Conservation (phyloP, 2,888 invertebrate genomes). For the Acrobeloides nanus region DNA sequence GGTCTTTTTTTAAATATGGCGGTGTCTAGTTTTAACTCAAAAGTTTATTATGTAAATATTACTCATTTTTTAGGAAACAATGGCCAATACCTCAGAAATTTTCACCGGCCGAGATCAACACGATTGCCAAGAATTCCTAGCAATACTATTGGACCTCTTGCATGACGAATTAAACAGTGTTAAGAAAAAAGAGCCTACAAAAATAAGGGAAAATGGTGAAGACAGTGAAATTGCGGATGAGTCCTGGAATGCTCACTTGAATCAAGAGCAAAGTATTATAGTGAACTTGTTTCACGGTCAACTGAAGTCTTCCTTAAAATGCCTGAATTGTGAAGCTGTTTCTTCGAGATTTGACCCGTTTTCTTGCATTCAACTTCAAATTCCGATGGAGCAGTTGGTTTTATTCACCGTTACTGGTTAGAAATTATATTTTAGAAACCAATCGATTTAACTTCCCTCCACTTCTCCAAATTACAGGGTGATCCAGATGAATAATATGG, state of each 20-base stretch:
- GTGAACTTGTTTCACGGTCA: conserved; percentile 57
- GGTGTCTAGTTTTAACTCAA: too few relatives aligned
- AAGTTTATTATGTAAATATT: too few relatives aligned
- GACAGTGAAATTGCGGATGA: conserved; percentile 12
- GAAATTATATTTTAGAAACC: too few relatives aligned
- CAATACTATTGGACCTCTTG: conserved; percentile 80
- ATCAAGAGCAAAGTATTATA: conserved; percentile 21
- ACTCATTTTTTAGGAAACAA: conserved; percentile 64
- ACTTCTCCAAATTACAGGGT: too few relatives aligned
- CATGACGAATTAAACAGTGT: conserved; percentile 85
- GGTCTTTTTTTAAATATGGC: too few relatives aligned
- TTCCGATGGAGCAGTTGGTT: conserved; percentile 79
- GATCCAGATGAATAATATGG: too few relatives aligned
- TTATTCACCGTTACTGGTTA: conserved; percentile 58
- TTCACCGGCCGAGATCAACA: conserved; percentile 84
- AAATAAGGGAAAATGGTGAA: conserved; percentile 38
- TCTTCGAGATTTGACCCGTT: conserved; percentile 78
- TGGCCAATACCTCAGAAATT: conserved; percentile 75
- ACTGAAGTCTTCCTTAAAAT: conserved; percentile 77
- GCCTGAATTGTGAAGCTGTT: conserved; percentile 73
- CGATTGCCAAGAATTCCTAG: conserved; percentile 84
- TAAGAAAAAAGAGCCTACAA: conserved; percentile 65
- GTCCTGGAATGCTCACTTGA: conserved; percentile 12
- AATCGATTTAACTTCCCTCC: too few relatives aligned
- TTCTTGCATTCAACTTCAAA: conserved; percentile 77